Base-by-base conservation (phyloP, 2,888 invertebrate genomes). In the Tenthredo livida region DNA sequence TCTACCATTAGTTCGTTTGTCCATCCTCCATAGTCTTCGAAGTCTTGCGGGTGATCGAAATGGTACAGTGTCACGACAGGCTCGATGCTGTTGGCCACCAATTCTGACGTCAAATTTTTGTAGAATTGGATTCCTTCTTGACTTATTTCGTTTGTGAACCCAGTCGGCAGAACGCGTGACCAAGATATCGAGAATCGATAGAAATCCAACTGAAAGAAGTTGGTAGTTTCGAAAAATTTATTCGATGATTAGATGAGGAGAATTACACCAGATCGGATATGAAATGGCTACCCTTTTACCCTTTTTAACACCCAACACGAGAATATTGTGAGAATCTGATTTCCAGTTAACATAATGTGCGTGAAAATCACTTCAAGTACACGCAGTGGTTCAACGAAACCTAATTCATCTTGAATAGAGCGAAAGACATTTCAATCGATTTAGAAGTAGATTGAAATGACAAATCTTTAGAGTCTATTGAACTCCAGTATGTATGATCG, bases 41-140 rank as follows among this genome's bases (percentile, higher is more conserved):
- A 90, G 5, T 89, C 84, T 89, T 95, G 95, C 0, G 96, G 96
- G 84, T 96, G 93, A 90, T 96, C 96, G 95, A 95, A 96, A 89
- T 96, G 96, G 93, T 95, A 96, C 91, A 96, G 93, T 0, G 96
- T 96, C 5, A 95, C 94, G 85, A 95, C 90, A 0, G 97, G 96
- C 84, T 93, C 89, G 72, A 97, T 96, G 25, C 93, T 93, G 84
- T 94, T 92, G 1, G 90, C 92, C 5, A 93, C 86, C 3, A 97
- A 92, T 88, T 94, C 95, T 80, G 95, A 92, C n/a, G 96, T 94
- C 33, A 97, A 90, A 73, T 94, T 93, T 84, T 94, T 95, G 93
- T 97, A 97, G 92, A 96, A 96, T 70, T 93, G 91, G 50, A 97
- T 92, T 6, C 96, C 97, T 2, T 92, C 93, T 84, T 95, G 94